Conservation (phyloP, 2,888 invertebrate genomes). For the Parapristionchus giblindavisi region DNA sequence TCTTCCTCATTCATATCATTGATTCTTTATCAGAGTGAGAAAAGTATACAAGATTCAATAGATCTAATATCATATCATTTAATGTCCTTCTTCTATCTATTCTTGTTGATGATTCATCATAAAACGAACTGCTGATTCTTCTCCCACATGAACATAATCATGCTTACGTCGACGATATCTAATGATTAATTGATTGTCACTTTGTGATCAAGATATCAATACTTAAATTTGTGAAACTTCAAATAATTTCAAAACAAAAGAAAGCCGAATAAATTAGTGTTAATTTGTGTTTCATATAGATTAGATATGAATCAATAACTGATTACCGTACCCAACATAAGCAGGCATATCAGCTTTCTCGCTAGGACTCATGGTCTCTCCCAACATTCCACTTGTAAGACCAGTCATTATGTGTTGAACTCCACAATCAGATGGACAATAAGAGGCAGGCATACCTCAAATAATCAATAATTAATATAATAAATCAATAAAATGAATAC, state of each 20-base stretch:
- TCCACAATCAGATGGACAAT: slow-evolving; percentile 66
- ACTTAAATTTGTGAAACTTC: background rate
- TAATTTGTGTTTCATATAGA: background rate
- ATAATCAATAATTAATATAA: background rate
- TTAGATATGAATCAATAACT: background rate
- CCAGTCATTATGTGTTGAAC: slow-evolving; percentile 63
- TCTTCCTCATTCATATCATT: no score
- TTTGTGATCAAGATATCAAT: background rate
- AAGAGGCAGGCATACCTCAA: slow-evolving; percentile 60
- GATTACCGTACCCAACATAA: slow-evolving; percentile 6
- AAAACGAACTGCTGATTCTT: slow-evolving; percentile 31
- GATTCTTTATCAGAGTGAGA: no score
- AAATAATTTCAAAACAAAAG: no score
- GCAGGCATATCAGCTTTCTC: slow-evolving; percentile 35
- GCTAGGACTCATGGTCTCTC: slow-evolving; percentile 30
- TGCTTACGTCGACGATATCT: slow-evolving; percentile 32
- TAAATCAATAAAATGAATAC: background rate
- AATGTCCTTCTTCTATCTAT: no score
- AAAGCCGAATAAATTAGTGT: no score
- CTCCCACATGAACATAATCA: slow-evolving; percentile 27
- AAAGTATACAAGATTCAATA: no score
- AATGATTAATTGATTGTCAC: background rate
- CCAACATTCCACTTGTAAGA: slow-evolving; percentile 35
- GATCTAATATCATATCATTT: no score
- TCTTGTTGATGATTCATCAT: slow-evolving; percentile 21